Conservation (phyloP, 2,113 vertebrate species). For the Phrynocephalus versicolor region DNA sequence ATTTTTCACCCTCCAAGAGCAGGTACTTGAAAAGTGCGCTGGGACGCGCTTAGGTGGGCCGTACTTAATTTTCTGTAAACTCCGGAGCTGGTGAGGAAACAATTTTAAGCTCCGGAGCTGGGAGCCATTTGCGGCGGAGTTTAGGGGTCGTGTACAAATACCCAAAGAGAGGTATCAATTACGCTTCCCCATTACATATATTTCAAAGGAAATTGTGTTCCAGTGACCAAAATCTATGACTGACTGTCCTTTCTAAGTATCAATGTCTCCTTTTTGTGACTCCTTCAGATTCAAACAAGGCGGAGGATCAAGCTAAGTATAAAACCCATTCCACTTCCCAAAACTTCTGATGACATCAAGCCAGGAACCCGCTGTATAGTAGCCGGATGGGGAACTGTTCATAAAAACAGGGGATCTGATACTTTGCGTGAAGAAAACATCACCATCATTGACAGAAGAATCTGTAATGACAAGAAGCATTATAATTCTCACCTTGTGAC, state of each 20-base stretch:
- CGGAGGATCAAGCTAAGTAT: neutral
- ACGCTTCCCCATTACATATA: neutral
- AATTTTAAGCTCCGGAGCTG: too few species aligned
- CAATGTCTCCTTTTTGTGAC: neutral
- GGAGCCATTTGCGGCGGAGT: too few species aligned
- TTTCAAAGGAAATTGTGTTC: neutral
- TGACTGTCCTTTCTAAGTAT: neutral
- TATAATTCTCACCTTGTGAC: slow-evolving; percentile 59
- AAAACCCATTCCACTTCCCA: neutral
- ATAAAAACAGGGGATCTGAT: accelerated
- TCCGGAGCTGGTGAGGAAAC: too few species aligned
- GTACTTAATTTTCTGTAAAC: too few species aligned
- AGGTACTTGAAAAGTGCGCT: too few species aligned
- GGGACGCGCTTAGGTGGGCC: too few species aligned
- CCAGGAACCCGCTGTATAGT: neutral
- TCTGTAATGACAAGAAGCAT: slow-evolving; percentile 63
- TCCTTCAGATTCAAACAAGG: neutral
- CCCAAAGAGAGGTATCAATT: neutral
- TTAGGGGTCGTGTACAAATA: too few species aligned
- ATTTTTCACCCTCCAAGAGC: too few species aligned
- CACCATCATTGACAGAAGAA: slow-evolving; percentile 66
- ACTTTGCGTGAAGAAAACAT: slow-evolving; percentile 72
- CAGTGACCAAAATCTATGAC: neutral
- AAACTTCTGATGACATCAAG: neutral
- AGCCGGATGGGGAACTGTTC: slow-evolving; percentile 65